These are phyloP conservation scores for Amblyjoppa proteus DNA, from an alignment of 2,888 invertebrate species.

Conservation along the genomic window DNA sequence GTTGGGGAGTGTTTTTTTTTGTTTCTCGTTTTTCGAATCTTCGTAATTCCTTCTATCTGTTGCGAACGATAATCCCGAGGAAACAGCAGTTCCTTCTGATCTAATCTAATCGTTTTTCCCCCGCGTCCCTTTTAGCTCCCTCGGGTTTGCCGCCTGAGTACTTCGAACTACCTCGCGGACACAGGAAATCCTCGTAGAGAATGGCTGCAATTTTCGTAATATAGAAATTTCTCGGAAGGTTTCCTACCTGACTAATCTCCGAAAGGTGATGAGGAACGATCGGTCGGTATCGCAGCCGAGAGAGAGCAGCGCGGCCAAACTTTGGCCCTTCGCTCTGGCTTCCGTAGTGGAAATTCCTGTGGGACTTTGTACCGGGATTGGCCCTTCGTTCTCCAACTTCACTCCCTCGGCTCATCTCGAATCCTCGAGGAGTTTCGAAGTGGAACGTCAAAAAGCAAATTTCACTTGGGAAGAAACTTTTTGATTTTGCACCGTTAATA, in stretches of 20 bases:
- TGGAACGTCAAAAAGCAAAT: neutral
- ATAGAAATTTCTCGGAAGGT: constrained; percentile 28
- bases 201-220: constrained; percentile 43
- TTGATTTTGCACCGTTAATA: no score
- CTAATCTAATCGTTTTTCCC: constrained; percentile 15
- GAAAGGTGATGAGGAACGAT: constrained; percentile 44
- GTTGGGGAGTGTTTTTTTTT: no score
- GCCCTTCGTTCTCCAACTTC: constrained; percentile 27
- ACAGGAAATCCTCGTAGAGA: constrained; percentile 21
- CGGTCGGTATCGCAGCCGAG: constrained; percentile 11
- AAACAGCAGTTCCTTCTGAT: neutral
- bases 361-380: constrained; percentile 35
- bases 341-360: constrained; percentile 35
- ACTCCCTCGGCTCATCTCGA: constrained; percentile 10
- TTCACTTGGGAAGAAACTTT: neutral
- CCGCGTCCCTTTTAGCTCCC: neutral
- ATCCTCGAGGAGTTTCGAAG: neutral
- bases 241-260: constrained; percentile 54
- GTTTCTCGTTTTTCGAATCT: neutral
- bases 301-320: neutral
- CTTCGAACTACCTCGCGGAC: neutral
- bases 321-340: constrained; percentile 11
- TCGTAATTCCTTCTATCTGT: neutral
- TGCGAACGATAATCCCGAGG: neutral
- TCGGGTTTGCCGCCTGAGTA: constrained; percentile 10